Conservation (phyloP, 2,797 vertebrate genomes). For the Sparidentex hasta region DNA sequence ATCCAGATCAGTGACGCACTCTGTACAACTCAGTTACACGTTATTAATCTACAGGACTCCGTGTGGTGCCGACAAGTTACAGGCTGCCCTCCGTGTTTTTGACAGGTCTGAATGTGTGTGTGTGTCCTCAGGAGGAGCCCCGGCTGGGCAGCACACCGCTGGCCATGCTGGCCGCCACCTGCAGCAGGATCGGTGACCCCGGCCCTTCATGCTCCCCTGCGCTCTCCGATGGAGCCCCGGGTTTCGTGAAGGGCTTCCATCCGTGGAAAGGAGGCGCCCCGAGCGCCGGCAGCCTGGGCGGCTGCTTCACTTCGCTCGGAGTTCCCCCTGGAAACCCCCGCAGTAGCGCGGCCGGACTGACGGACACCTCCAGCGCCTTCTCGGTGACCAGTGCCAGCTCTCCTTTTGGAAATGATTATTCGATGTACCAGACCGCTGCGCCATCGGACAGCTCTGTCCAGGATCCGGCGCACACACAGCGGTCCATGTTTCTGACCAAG, state of each 20-base stretch:
- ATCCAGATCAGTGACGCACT: not conserved
- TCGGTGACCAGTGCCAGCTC: constrained; percentile 88
- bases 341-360: constrained; percentile 79
- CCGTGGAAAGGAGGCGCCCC: constrained; percentile 91
- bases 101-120: not conserved
- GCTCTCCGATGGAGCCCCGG: constrained; percentile 89
- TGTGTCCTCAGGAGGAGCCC: constrained; percentile 90
- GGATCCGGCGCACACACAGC: constrained; percentile 85
- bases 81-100: too few species aligned
- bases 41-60: not conserved
- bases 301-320: constrained; percentile 84
- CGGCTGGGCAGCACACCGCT: constrained; percentile 94
- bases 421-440: constrained; percentile 89
- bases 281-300: constrained; percentile 84
- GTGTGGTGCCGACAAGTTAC: too few species aligned
- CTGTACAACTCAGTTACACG: not conserved
- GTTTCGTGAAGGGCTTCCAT: constrained; percentile 92
- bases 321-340: constrained; percentile 77
- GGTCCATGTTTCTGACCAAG: constrained; percentile 91
- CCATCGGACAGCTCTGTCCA: constrained; percentile 75
- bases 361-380: constrained; percentile 91
- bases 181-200: constrained; percentile 94
- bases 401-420: constrained; percentile 91
- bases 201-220: constrained; percentile 89
- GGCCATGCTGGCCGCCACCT: constrained; percentile 96